phyloP scores from a whole-genome alignment of 2,888 invertebrate genomes.

The Odontothrips loti region DNA sequence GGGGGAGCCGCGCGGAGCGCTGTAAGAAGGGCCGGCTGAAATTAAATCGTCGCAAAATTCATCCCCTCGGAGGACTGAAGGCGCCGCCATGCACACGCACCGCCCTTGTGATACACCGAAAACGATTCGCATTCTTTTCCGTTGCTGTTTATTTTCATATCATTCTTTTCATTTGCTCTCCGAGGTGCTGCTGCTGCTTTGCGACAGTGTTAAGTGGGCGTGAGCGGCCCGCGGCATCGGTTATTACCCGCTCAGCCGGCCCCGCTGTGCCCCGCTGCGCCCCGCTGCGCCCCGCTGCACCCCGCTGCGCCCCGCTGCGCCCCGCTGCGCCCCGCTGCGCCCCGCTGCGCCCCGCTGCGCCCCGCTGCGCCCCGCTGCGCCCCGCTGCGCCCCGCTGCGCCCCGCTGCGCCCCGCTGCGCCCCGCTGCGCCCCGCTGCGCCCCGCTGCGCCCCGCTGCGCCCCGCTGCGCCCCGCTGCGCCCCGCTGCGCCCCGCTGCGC shows the following conservation, averaged over 20 bases:
- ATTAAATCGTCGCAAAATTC: too few relatives aligned
- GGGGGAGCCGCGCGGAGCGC: background rate
- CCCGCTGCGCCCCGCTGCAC: too few relatives aligned
- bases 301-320: too few relatives aligned
- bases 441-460: background rate
- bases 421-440: background rate
- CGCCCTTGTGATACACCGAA: background rate
- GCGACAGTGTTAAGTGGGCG: too few relatives aligned
- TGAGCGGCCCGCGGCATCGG: too few relatives aligned
- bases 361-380: background rate
- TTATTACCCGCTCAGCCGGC: background rate
- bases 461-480: too few relatives aligned
- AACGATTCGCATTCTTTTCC: background rate
- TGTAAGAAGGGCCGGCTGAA: too few relatives aligned
- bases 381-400: background rate
- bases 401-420: background rate
- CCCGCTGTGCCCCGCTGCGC: too few relatives aligned
- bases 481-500: too few relatives aligned
- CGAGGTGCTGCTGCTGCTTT: background rate
- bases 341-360: background rate
- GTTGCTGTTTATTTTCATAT: background rate
- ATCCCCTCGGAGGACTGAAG: background rate
- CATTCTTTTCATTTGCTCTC: too few relatives aligned
- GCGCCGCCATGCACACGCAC: background rate
- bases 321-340: too few relatives aligned